Evolutionary conservation across 2,113 vertebrate genomes (phyloP), one percentile per base, ranked within the genome.

Genomic region (Channa maculata): DNA sequence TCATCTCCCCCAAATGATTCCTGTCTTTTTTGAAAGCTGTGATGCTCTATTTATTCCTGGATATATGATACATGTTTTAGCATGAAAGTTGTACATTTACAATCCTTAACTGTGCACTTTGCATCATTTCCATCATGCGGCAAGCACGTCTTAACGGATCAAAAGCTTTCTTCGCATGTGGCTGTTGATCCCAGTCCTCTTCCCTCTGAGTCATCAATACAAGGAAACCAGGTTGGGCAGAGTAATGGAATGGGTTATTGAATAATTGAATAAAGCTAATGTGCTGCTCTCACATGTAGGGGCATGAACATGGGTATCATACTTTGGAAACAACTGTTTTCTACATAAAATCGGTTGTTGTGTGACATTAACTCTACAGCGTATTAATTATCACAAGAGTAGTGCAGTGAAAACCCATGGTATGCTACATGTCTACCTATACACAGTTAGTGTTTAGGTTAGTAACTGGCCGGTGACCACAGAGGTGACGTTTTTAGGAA

Each of bases 211-310:
- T 63, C 82, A 68, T 88, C 87, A 39, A 89, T 82, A 79, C 33
- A 8, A 80, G 58, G 65, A 88, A 84, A 86, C 76, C 86, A 68
- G 81, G 71, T 79, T 49, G 73, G 52, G 41, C 68, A 79, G 85
- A 87, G 81, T 86, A 81, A 90, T 88, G 88, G 86, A 81, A 77
- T 12, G 71, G 85, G 49, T 87, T 87, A 82, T 77, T 91, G 86
- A 92, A 92, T 92, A 91, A 92, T 88, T 91, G 72, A 92, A 89
- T 90, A 67, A 83, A 86, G 82, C 85, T 91, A 88, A 91, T 91
- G 88, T 65, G 87, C 60, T 65, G 71, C 65, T 83, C 77, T 86
- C 69, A 85, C 64, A 70, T 59, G 68, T 50, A 51, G 15, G 11
- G 64, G 13, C 61, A 12, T 52, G 70, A 63, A 73, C 36, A 14